Conservation (phyloP, 2,888 invertebrate species). For the Andrena flavipes region DNA sequence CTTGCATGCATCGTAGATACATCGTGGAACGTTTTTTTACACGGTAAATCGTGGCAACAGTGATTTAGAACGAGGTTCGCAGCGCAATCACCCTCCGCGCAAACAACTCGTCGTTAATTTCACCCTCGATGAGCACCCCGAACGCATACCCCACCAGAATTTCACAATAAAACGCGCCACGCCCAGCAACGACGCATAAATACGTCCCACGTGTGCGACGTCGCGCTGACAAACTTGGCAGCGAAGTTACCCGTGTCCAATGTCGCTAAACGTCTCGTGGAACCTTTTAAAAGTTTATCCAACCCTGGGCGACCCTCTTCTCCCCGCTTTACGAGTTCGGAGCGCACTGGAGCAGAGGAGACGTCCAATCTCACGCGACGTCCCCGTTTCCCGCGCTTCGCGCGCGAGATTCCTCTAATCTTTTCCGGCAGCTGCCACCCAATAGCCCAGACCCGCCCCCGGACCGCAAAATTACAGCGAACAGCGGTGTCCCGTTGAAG, state of each 20-base stretch:
- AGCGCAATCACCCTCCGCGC: constrained; percentile 6
- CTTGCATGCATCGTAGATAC: constrained; percentile 12
- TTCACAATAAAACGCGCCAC: constrained; percentile 23
- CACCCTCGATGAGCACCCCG: constrained; percentile 19
- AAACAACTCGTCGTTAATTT: constrained; percentile 54
- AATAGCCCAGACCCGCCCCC: constrained; percentile 30
- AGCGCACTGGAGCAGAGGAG: constrained; percentile 4
- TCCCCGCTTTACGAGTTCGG: not conserved
- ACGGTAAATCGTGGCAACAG: too few relatives aligned
- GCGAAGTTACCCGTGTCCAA: not conserved
- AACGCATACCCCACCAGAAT: constrained; percentile 28
- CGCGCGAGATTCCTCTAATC: constrained; percentile 4
- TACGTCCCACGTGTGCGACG: not conserved
- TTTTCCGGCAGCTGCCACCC: constrained; percentile 31
- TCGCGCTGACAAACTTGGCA: not conserved
- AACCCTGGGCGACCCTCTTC: not conserved
- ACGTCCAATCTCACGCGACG: constrained; percentile 37
- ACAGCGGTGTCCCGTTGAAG: constrained; percentile 15
- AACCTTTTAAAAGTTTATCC: constrained; percentile 24
- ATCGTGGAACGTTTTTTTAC: too few relatives aligned
- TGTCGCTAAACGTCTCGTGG: constrained; percentile 16
- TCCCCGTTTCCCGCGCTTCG: not conserved
- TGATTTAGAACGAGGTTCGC: not conserved
- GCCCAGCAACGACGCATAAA: constrained; percentile 36
- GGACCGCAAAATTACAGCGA: constrained; percentile 60